Percentiles rank a stretch among this genome's conserved stretches.
phyloP scores from a whole-genome alignment of 2,888 invertebrate species.

The Athetis lepigone region DNA sequence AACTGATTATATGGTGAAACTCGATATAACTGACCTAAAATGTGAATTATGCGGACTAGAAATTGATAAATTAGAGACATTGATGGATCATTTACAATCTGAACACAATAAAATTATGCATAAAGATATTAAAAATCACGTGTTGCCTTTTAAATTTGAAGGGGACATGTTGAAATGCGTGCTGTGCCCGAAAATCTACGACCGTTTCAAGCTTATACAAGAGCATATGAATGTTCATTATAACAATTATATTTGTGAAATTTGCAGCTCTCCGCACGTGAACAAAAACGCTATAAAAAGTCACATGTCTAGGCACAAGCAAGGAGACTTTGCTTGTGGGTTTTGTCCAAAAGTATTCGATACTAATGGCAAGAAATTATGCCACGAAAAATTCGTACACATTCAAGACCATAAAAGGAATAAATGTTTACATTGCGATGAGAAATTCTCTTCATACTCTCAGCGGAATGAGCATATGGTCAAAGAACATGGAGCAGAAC shows the following conservation, averaged over 20 bases:
- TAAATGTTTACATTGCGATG: constrained; percentile 45
- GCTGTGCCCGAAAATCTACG: constrained; percentile 37
- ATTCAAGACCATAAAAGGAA: constrained; percentile 35
- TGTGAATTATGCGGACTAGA: constrained; percentile 43
- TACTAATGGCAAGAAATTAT: constrained; percentile 35
- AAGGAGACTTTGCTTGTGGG: constrained; percentile 45
- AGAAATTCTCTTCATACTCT: constrained; percentile 38
- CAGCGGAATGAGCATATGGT: constrained; percentile 44
- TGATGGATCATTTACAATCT: constrained; percentile 37
- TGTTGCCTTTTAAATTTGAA: constrained; percentile 56
- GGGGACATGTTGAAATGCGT: constrained; percentile 38
- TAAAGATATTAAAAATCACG: constrained; percentile 53
- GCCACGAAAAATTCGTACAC: constrained; percentile 54
- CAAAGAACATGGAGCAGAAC: constrained; percentile 31
- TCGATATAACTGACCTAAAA: constrained; percentile 52
- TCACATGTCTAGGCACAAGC: constrained; percentile 41
- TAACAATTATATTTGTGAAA: constrained; percentile 46
- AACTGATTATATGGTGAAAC: constrained; percentile 50
- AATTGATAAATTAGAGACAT: constrained; percentile 25
- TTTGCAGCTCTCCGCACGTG: constrained; percentile 77
- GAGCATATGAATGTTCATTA: constrained; percentile 59
- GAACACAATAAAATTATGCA: constrained; percentile 34
- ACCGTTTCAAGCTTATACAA: constrained; percentile 44
- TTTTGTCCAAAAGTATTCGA: constrained; percentile 52
- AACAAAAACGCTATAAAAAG: constrained; percentile 61